Evolutionary conservation across 2,113 vertebrate genomes (phyloP).

Genomic region (Gallinago undulata): DNA sequence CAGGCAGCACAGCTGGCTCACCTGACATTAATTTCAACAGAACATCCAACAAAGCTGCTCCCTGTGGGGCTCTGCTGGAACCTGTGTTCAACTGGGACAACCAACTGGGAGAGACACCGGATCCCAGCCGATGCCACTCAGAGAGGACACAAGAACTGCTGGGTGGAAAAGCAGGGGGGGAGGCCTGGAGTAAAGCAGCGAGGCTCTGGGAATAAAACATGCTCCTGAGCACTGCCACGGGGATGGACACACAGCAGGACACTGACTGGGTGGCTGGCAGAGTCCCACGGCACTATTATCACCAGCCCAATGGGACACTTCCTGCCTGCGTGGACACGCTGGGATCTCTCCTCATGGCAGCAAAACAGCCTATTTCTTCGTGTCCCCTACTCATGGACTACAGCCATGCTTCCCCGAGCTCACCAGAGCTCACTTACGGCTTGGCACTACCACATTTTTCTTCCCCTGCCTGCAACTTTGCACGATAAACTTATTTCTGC

Average conservation of each 20-base stretch:
- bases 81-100: background rate
- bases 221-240: fast-evolving
- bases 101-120: fast-evolving
- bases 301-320: fast-evolving
- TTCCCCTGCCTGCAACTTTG: background rate
- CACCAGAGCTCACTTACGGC: fast-evolving
- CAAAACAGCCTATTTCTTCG: background rate
- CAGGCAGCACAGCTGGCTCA: fast-evolving
- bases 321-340: fast-evolving
- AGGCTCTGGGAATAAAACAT: fast-evolving
- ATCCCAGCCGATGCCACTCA: fast-evolving
- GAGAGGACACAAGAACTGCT: background rate
- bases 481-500: background rate
- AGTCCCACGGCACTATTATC: fast-evolving
- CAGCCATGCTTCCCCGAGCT: fast-evolving
- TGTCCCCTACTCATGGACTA: background rate
- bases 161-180: background rate
- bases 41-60: background rate
- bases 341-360: fast-evolving
- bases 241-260: background rate
- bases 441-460: too few species aligned
- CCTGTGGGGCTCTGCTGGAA: fast-evolving
- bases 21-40: too few species aligned
- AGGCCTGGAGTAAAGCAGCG: background rate
- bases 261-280: fast-evolving